Conservation (phyloP, 2,113 vertebrate genomes). For the Rhea pennata region DNA sequence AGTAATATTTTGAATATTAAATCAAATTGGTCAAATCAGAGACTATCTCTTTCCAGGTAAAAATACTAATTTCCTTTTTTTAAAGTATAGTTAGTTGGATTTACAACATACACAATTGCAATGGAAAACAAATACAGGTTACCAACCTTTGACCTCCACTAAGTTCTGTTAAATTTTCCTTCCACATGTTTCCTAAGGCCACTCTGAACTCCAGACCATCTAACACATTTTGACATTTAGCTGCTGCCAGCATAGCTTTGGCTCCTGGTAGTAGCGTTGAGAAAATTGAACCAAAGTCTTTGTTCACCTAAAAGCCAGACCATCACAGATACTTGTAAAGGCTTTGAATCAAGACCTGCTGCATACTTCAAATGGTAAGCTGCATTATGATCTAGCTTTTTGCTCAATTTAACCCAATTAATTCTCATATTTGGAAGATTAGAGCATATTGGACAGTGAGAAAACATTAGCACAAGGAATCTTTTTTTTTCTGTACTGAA, state of each 20-base stretch:
- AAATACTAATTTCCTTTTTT: neutral
- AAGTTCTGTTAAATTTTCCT: slow-evolving; percentile 95
- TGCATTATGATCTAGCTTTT: accelerated
- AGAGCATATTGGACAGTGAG: neutral
- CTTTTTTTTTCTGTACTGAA: neutral
- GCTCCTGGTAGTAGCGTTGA: slow-evolving; percentile 91
- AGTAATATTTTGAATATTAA: neutral
- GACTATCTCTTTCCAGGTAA: too few species aligned
- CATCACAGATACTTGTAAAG: neutral
- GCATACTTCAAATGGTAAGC: neutral
- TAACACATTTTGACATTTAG: slow-evolving; percentile 76
- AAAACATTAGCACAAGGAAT: neutral
- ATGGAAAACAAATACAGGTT: neutral
- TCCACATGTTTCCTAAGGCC: slow-evolving; percentile 94
- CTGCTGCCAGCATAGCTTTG: slow-evolving; percentile 85
- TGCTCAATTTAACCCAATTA: neutral
- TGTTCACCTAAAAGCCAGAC: slow-evolving; percentile 85
- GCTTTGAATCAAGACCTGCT: neutral
- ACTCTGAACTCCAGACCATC: slow-evolving; percentile 93
- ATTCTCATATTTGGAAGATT: neutral
- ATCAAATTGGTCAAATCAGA: neutral
- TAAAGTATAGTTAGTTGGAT: neutral
- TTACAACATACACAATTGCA: neutral
- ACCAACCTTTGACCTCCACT: slow-evolving; percentile 94
- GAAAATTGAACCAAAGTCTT: slow-evolving; percentile 96